Evolutionary conservation across 2,888 invertebrate genomes (phyloP).

Genomic region (Tyria jacobaeae): DNA sequence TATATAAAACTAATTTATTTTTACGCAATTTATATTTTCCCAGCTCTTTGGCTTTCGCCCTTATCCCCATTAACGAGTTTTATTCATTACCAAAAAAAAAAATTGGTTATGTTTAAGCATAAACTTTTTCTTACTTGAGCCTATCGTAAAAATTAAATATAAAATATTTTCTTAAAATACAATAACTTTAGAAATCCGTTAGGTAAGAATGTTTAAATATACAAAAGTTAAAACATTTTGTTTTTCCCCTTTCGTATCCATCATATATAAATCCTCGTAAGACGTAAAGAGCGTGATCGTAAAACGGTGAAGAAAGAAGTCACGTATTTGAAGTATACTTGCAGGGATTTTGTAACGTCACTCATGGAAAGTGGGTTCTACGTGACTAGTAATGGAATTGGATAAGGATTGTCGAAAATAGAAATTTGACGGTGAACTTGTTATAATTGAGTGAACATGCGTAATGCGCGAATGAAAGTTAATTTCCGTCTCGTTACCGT

Average conservation of each 20-base stretch:
- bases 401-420: slow-evolving; percentile 24
- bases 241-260: neutral
- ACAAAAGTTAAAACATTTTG: too few species aligned
- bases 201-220: too few species aligned
- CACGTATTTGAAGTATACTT: slow-evolving; percentile 17
- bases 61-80: too few species aligned
- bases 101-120: too few species aligned
- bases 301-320: slow-evolving; percentile 6
- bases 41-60: too few species aligned
- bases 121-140: too few species aligned
- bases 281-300: slow-evolving; percentile 2
- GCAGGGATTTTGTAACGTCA: slow-evolving; percentile 17
- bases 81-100: too few species aligned
- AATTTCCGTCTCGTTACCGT: neutral
- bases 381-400: slow-evolving; percentile 43
- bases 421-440: slow-evolving; percentile 25
- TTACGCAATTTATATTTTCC: too few species aligned
- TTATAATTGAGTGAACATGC: slow-evolving; percentile 17
- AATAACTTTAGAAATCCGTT: too few species aligned
- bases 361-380: slow-evolving; percentile 35
- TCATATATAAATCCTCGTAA: slow-evolving; percentile 3
- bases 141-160: too few species aligned
- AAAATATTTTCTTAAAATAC: too few species aligned
- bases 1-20: too few species aligned
- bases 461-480: slow-evolving; percentile 26